Evolutionary conservation across 2,797 vertebrate genomes (phyloP), one percentile per base, ranked within the genome.

Genomic region (Gallinago solitaria): DNA sequence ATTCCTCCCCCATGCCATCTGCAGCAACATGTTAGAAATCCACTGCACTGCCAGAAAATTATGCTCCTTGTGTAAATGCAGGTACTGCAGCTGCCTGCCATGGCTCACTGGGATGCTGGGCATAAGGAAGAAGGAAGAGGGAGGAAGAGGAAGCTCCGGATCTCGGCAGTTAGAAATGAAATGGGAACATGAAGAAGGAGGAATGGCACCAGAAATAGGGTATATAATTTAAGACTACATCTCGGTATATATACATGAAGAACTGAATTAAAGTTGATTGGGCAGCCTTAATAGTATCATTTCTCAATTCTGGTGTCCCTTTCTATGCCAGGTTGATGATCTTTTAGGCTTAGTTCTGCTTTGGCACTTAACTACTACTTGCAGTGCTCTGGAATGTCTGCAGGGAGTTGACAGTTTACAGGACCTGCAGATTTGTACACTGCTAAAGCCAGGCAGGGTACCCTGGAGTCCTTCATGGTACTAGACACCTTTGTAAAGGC

Each of bases 1-100:
- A 82, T 95, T 95, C 95, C 96, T 95, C 94, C 95, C 61, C 88
- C 94, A 86, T 39, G 80, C 93, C 94, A 95, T 95, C 95, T 95
- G 95, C 88, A 90, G 37, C 77, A 87, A 67, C 73, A 53, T 65
- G 54, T 57, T 93, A 81, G 77, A 89, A 95, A 96, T 91, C 85
- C 20, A 78, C 43, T 37, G 15, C 88, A 82, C 35, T 79, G 79
- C 57, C 87, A 93, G 90, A 73, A 95, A 88, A 95, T 88, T 85
- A n/a, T 87, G 19, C 43, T 93, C 59, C 28, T 18, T 83, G 28
- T 59, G 35, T 63, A 81, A 95, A 81, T 79, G 80, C 89, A 96
- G 94, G 87, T 95, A 86, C 56, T 89, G 69, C 91, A 94, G 76
- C 89, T 95, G 91, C 89, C 70, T 94, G 27, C 70, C 80, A 75